A percentile compares a stretch with the other conserved stretches of the same genome.
Evolutionary conservation across 92 coral and sea anemone species (phyloP).

Genomic region (Paragorgia papillata): DNA sequence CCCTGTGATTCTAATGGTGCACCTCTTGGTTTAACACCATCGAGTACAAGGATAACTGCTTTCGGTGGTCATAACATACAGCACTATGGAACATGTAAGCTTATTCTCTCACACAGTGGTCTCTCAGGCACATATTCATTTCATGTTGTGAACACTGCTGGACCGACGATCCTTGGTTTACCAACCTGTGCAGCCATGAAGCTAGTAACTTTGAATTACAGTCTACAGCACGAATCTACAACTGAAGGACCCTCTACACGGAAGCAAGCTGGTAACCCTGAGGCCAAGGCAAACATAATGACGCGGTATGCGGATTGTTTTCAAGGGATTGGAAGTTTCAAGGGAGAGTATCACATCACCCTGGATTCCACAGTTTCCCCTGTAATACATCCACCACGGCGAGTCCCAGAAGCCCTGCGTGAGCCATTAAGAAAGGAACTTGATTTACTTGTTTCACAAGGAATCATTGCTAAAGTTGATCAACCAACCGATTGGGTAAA

Average conservation of each 20-base stretch:
- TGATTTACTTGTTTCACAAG: slow-evolving; percentile 47
- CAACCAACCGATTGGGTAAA: slow-evolving; percentile 57
- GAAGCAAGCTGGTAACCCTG: slow-evolving; percentile 25
- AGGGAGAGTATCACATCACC: slow-evolving; percentile 53
- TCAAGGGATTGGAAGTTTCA: slow-evolving; percentile 52
- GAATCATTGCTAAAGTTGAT: slow-evolving; percentile 45
- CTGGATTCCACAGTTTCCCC: slow-evolving; percentile 51
- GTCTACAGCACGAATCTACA: too few relatives aligned
- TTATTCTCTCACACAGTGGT: slow-evolving; percentile 21
- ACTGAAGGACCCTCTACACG: not conserved
- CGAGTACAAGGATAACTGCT: slow-evolving; percentile 58
- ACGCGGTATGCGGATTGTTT: slow-evolving; percentile 46
- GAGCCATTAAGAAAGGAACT: slow-evolving; percentile 55
- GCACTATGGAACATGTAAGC: slow-evolving; percentile 16
- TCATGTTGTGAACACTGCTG: slow-evolving; percentile 46
- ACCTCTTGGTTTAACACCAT: slow-evolving; percentile 56
- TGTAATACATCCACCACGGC: too few relatives aligned
- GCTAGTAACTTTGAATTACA: too few relatives aligned
- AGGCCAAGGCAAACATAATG: slow-evolving; percentile 19
- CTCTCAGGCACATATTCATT: slow-evolving; percentile 36
- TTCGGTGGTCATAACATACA: slow-evolving; percentile 41
- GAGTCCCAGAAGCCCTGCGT: slow-evolving; percentile 61
- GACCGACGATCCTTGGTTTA: slow-evolving; percentile 52
- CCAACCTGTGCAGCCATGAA: slow-evolving; percentile 51
- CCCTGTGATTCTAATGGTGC: slow-evolving; percentile 50